A percentile compares a stretch with the other conserved stretches of the same genome.
Conservation (phyloP, 2,888 invertebrate genomes). For the Coremacera marginata region DNA sequence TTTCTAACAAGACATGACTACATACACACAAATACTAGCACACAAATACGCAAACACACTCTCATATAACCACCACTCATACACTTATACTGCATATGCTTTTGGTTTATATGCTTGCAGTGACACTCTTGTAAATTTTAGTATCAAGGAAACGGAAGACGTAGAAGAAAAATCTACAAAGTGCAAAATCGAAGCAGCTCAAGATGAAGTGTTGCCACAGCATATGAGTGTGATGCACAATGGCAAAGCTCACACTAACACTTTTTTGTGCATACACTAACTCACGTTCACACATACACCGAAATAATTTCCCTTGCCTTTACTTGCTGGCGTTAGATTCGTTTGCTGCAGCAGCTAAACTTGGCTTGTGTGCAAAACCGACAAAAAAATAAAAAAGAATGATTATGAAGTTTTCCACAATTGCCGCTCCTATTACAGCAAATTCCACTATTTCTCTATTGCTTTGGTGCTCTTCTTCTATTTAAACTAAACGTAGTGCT, state of each 20-base stretch:
- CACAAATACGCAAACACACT: neutral
- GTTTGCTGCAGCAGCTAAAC: neutral
- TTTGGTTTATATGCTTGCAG: too few species aligned
- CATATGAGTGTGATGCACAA: neutral
- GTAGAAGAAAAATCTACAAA: neutral
- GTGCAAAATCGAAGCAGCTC: neutral
- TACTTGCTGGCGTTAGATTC: neutral
- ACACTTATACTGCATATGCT: too few species aligned
- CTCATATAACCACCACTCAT: too few species aligned
- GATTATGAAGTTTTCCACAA: neutral
- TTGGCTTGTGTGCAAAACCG: neutral
- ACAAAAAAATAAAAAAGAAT: neutral
- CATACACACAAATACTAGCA: neutral
- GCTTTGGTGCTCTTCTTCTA: too few species aligned
- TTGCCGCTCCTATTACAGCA: too few species aligned
- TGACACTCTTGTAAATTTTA: neutral
- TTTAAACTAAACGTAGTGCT: too few species aligned
- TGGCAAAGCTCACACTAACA: too few species aligned
- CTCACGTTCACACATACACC: neutral
- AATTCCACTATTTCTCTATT: too few species aligned
- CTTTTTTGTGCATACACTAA: neutral
- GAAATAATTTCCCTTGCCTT: neutral
- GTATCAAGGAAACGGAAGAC: neutral
- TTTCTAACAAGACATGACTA: neutral
- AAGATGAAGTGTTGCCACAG: neutral